Evolutionary conservation across 1,140 invertebrate genomes (phyloP), one percentile per base, ranked within the genome.

Genomic region (Oedothorax gibbosus): DNA sequence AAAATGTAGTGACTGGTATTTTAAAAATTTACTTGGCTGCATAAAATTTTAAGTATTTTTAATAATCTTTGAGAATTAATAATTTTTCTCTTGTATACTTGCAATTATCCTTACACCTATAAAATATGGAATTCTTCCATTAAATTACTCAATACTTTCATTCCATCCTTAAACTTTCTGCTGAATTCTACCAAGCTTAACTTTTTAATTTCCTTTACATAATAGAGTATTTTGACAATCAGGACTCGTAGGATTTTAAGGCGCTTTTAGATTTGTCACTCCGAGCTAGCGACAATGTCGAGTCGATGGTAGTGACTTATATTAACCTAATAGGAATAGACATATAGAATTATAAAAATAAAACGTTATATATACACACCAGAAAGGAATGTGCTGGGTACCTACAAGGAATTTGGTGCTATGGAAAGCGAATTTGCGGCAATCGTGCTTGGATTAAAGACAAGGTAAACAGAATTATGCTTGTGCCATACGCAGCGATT

Each of bases 201-300:
- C 50, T 60, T 56, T 65, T 76, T 82, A 72, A 72, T 72, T 64
- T 60, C 57, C 11, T 60, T 73, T 35, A 35, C 35, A 35, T 53
- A 18, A 65, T 84, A 84, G 81, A 73, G 71, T 75, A 84, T 84
- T 84, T 84, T 84, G 81, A 84, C 81, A 84, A 84, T 84, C 81
- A 84, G 81, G 69, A 84, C 11, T 50, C 20, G 51, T 64, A 65
- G 77, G 11, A 20, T 12, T 54, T 14, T 35, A 35, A 12, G 15
- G 60, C 11, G 71, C 71, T 84, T 76, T 68, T 84, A 82, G 68
- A 14, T 21, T 12, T 73, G 69, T 60, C 18, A 54, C 50, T 68
- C 50, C 11, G 35, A 82, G 54, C n/a, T 82, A 79, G 64, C 77
- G 14, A 68, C 64, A n/a, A 53, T 65, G 53, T 79, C 50, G 77